Conservation (phyloP, 1,140 invertebrate genomes). For the Artemia franciscana region DNA sequence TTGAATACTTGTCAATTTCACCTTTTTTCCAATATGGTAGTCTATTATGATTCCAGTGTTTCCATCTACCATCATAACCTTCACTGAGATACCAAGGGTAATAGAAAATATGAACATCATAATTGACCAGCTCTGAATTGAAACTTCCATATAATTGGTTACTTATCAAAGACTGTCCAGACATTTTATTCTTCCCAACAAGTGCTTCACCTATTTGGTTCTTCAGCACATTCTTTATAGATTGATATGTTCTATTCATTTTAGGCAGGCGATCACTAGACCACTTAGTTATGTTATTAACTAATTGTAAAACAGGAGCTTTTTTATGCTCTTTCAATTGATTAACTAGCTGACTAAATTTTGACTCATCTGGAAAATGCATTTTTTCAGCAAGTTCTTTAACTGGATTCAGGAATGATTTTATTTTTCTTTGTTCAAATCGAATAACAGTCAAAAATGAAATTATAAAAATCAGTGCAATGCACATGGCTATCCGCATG, state of each 20-base stretch:
- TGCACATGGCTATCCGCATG: not conserved
- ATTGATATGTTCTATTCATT: not conserved
- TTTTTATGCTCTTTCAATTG: not conserved
- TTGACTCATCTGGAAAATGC: not conserved
- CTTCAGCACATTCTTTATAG: not conserved
- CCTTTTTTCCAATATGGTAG: constrained; percentile 22
- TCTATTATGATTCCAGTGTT: constrained; percentile 25
- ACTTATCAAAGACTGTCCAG: not conserved
- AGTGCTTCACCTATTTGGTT: not conserved
- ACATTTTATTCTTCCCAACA: not conserved
- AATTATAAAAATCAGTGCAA: not conserved
- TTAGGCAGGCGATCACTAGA: not conserved
- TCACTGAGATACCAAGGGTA: constrained; percentile 27
- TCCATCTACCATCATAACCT: constrained; percentile 20
- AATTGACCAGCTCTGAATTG: not conserved
- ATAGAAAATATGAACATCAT: constrained; percentile 25
- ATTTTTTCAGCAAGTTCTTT: not conserved
- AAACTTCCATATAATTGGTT: no score
- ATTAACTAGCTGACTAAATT: not conserved
- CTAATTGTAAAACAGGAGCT: not conserved
- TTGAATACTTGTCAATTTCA: constrained; percentile 16
- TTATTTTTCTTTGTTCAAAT: not conserved
- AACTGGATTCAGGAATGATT: not conserved
- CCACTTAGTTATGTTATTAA: not conserved
- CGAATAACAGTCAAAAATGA: not conserved